Base-by-base conservation (phyloP, 2,888 invertebrate genomes). In the Drosophila setosimentum region DNA sequence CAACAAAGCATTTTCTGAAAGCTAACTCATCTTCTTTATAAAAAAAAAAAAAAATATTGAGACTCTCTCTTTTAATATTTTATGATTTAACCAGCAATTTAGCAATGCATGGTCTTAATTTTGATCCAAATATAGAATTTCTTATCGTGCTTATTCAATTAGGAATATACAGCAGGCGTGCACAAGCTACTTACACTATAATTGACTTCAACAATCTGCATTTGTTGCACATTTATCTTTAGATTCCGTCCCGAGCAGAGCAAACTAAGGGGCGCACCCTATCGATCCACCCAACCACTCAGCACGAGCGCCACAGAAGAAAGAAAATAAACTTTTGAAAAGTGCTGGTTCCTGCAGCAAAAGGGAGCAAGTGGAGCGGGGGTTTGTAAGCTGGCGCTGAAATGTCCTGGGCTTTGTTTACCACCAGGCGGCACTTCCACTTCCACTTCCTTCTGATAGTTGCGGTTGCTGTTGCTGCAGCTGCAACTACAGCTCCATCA, bases 161-260 rank as follows among this genome's bases (percentile, higher is more conserved):
- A 69, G 33, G 29, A 68, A 32, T 62, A 49, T 32, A 58, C 71
- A 53, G 4, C 62, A 66, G 74, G 59, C 74, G 60, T 68, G 57
- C 67, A 61, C 49, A 65, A 67, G 85, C 85, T 85, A 85, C 85
- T 85, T 85, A 78, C 80, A 80, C 83, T 87, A 85, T 85, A 87
- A 85, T 85, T 85, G 85, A 85, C 85, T 87, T 87, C 58, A 85
- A 73, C 85, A 87, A 87, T 82, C 87, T 87, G 83, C 87, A 87
- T 87, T 85, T 85, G 87, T 85, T 87, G 87, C 85, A 80, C 85
- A 87, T 85, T 85, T 85, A 87, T 85, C 85, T 82, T 72, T 67
- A 68, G 83, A 48, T 51, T 40, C 59, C 42, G 64, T 51, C 50
- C 45, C 62, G 30, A 64, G 69, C 75, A 63, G 57, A 60, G 42